These are phyloP conservation scores for Eurytoma adleriae DNA, from an alignment of 2,888 invertebrate genomes.

Conservation along the genomic window DNA sequence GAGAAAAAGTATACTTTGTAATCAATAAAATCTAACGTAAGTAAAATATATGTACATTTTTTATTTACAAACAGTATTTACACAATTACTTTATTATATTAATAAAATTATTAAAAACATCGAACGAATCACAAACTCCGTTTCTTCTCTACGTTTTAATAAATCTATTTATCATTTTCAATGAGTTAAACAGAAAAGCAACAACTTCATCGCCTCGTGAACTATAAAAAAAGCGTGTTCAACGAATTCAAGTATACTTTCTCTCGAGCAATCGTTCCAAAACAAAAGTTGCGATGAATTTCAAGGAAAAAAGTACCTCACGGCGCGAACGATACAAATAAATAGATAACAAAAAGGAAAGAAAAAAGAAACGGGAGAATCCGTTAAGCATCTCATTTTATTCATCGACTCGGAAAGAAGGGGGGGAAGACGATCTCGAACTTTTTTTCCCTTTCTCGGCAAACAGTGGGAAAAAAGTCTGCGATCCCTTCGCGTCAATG, in stretches of 20 bases:
- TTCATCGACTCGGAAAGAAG: neutral
- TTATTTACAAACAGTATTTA: constrained; percentile 55
- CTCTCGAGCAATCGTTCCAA: neutral
- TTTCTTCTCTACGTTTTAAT: neutral
- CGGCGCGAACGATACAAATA: neutral
- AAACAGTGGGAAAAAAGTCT: constrained; percentile 8
- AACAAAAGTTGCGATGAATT: neutral
- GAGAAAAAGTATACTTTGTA: constrained; percentile 25
- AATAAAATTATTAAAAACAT: neutral
- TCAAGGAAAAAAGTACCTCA: neutral
- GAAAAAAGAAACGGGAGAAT: constrained; percentile 1
- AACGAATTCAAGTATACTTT: neutral
- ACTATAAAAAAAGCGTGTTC: too few relatives aligned
- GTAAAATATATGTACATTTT: constrained; percentile 43
- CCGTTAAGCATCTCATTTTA: constrained; percentile 1
- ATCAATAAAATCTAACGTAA: constrained; percentile 46
- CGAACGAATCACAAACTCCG: neutral
- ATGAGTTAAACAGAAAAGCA: neutral
- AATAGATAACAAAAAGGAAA: constrained; percentile 6
- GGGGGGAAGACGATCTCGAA: constrained; percentile 1
- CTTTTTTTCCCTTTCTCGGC: neutral
- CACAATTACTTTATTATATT: constrained; percentile 31
- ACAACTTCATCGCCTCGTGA: too few relatives aligned
- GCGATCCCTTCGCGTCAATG: constrained; percentile 30
- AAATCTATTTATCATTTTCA: neutral